Base-by-base conservation (phyloP, 2,113 vertebrate species). In the Cyprinodon variegatus region DNA sequence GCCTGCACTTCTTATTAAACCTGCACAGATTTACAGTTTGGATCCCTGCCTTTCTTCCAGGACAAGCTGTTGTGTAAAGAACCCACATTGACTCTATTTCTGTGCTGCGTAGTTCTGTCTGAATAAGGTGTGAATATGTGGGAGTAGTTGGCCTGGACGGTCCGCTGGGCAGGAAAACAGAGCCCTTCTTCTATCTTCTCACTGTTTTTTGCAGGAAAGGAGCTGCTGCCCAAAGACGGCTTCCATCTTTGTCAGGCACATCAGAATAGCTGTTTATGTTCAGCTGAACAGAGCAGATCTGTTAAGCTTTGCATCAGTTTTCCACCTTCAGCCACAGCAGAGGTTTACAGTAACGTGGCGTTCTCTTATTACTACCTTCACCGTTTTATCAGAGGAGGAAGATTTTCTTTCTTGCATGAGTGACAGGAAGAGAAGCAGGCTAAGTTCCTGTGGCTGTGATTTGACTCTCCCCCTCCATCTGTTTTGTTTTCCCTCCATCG, bases 401-500 rank as follows among this genome's bases (percentile, higher is more conserved):
- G 83, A 82, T 82, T 84, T 79, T 80, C 62, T 73, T 67, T 82
- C 85, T 69, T 37, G 46, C 39, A 38, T 84, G 72, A 72, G 69
- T 81, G 68, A 69, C 63, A 70, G 67, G 50, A 80, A 79, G 83
- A 86, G 77, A 68, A 86, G 79, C 79, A 66, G 72, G 50, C 81
- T 81, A 89, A 88, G 74, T 91, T 84, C 90, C 83, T 90, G 81
- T 80, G 82, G 82, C 86, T 78, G 83, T 87, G 81, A 89, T 89
- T 91, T 87, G 85, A 83, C 86, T 92, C 90, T 88, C 91, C 88
- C 87, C 87, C 90, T 92, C 94, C 93, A 94, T 94, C 94, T 94
- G 94, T 93, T 94, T 93, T 94, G 93, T 94, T 94, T 95, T 93
- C 87, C 86, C 92, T 94, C 93, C 91, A 93, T 94, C 92, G 92